These are phyloP conservation scores for Rhizomys pruinosus DNA, from an alignment of 2,113 vertebrate genomes.

Conservation along the genomic window DNA sequence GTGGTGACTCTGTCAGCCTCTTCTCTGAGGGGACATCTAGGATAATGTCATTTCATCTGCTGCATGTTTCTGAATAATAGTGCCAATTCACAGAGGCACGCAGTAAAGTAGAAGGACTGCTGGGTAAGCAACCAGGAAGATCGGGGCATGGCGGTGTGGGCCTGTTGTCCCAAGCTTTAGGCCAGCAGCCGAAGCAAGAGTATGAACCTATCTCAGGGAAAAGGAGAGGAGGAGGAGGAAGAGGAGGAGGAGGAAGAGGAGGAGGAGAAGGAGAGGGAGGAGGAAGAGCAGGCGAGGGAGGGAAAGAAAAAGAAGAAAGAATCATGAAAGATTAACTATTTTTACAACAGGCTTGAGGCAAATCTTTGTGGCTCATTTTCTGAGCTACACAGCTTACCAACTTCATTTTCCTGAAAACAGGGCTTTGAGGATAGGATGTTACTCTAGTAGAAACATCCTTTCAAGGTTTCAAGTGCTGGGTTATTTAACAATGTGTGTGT, in stretches of 20 bases:
- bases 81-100: neutral
- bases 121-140: neutral
- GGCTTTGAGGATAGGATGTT: neutral
- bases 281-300: fast-evolving
- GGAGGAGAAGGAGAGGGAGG: neutral
- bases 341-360: neutral
- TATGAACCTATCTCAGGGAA: neutral
- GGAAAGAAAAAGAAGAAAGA: neutral
- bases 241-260: neutral
- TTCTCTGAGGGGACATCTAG: neutral
- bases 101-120: neutral
- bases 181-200: neutral
- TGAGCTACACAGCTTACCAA: neutral
- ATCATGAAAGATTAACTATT: neutral
- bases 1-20: neutral
- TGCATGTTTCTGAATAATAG: neutral
- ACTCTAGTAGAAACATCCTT: neutral
- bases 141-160: neutral
- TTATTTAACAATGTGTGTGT: neutral
- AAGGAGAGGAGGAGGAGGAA: neutral
- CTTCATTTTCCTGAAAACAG: neutral
- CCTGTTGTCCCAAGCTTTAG: neutral
- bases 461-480: neutral
- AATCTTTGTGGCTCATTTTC: conserved; percentile 13
- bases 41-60: neutral